These are phyloP conservation scores for Oostethus manadensis DNA, from an alignment of 2,113 vertebrate genomes.

Conservation along the genomic window DNA sequence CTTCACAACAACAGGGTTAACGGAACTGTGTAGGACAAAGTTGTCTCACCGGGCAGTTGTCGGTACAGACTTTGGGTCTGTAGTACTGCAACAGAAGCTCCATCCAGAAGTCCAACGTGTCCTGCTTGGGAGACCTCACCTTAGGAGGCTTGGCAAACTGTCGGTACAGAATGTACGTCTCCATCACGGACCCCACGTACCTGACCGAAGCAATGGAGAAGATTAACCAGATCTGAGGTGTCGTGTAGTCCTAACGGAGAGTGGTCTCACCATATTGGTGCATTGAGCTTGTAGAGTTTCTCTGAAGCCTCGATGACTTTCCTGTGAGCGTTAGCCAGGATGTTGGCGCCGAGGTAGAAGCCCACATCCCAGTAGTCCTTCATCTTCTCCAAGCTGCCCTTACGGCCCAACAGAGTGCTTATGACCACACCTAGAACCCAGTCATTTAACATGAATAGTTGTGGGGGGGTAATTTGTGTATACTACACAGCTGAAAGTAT, in stretches of 20 bases:
- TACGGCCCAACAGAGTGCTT: conserved; percentile 81
- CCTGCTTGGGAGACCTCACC: conserved; percentile 60
- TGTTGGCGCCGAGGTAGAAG: conserved; percentile 84
- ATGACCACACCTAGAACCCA: conserved; percentile 78
- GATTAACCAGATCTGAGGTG: background rate
- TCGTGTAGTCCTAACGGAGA: too few relatives aligned
- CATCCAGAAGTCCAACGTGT: conserved; percentile 83
- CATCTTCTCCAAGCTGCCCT: conserved; percentile 86
- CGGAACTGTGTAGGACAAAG: background rate
- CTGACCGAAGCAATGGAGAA: conserved; percentile 46
- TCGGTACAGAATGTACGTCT: conserved; percentile 83
- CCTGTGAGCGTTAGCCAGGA: conserved; percentile 76
- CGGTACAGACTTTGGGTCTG: conserved; percentile 65
- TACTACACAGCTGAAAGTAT: too few relatives aligned
- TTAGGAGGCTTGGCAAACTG: conserved; percentile 72
- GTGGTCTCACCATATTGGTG: conserved; percentile 80
- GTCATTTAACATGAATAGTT: background rate
- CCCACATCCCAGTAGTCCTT: conserved; percentile 90
- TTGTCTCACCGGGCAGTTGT: conserved; percentile 74
- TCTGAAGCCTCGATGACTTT: conserved; percentile 85
- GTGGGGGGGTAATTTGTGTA: too few relatives aligned
- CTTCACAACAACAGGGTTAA: conserved; percentile 45
- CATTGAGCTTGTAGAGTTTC: conserved; percentile 84
- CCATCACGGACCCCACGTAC: conserved; percentile 86
- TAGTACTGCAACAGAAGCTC: conserved; percentile 77